Percentiles rank a stretch among this genome's conserved stretches.
These are phyloP conservation scores for Saturnia pavonia DNA, from an alignment of 2,888 invertebrate genomes.

Conservation along the genomic window DNA sequence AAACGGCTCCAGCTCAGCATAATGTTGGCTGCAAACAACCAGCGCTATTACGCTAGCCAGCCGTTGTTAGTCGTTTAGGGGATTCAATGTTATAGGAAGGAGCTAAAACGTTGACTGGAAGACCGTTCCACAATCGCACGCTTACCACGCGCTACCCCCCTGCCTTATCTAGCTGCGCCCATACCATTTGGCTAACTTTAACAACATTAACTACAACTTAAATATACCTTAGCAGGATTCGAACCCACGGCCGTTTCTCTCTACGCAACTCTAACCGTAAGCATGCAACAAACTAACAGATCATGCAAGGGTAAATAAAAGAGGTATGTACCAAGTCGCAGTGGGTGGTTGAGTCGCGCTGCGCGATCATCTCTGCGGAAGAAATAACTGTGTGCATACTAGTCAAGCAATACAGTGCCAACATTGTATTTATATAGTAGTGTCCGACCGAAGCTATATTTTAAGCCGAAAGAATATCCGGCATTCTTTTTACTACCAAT, in stretches of 20 bases:
- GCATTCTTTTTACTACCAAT: neutral
- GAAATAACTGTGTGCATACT: constrained; percentile 56
- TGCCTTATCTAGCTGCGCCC: no score
- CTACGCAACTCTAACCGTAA: neutral
- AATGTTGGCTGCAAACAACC: no score
- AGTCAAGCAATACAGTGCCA: constrained; percentile 49
- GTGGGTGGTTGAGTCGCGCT: constrained; percentile 33
- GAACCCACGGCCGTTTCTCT: neutral
- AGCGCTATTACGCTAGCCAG: no score
- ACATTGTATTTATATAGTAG: neutral
- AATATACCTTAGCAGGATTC: neutral
- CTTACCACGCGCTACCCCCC: no score
- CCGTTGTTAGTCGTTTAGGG: no score
- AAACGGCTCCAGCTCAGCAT: no score
- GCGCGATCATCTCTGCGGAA: constrained; percentile 56
- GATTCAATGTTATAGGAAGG: no score
- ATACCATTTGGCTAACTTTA: neutral
- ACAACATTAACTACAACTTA: neutral
- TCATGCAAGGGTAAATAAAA: constrained; percentile 33
- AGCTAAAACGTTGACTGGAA: no score
- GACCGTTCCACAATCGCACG: no score
- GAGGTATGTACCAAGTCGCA: constrained; percentile 43
- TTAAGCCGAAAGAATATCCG: neutral
- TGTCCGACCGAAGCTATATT: neutral
- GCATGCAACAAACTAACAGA: constrained; percentile 6